Conservation (phyloP, 2,888 invertebrate genomes). For the Acholoe squamosa region DNA sequence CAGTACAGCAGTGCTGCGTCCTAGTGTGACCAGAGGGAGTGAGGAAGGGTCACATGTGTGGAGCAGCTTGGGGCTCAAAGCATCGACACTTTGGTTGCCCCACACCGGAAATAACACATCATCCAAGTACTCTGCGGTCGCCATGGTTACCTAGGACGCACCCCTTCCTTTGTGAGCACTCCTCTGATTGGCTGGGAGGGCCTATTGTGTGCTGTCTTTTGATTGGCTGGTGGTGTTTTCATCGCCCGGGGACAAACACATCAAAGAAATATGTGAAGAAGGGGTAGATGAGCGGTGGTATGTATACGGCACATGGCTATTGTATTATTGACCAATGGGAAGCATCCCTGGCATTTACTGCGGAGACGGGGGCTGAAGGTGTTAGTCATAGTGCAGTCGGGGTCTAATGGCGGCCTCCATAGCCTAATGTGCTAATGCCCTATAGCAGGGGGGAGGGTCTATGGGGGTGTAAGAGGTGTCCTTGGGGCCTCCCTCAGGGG, state of each 20-base stretch:
- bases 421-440: too few species aligned
- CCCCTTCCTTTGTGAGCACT: conserved; percentile 17
- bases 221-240: conserved; percentile 24
- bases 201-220: conserved; percentile 25
- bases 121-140: conserved; percentile 17
- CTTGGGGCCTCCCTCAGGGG: neutral
- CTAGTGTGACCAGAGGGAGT: neutral
- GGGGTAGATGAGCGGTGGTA: neutral
- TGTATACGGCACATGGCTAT: neutral
- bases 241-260: conserved; percentile 21
- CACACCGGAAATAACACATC: conserved; percentile 26
- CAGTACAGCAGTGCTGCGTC: neutral
- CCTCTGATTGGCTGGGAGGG: conserved; percentile 23
- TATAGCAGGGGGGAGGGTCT: too few species aligned
- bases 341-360: too few species aligned
- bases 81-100: neutral
- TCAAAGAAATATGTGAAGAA: conserved; percentile 31
- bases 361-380: too few species aligned
- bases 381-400: too few species aligned
- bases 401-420: too few species aligned
- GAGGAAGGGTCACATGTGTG: neutral
- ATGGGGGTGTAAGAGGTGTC: neutral
- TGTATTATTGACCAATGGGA: too few species aligned
- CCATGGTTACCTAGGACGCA: conserved; percentile 19
- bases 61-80: neutral